Evolutionary conservation across 2,113 vertebrate genomes (phyloP).

Genomic region (Antechinus flavipes): DNA sequence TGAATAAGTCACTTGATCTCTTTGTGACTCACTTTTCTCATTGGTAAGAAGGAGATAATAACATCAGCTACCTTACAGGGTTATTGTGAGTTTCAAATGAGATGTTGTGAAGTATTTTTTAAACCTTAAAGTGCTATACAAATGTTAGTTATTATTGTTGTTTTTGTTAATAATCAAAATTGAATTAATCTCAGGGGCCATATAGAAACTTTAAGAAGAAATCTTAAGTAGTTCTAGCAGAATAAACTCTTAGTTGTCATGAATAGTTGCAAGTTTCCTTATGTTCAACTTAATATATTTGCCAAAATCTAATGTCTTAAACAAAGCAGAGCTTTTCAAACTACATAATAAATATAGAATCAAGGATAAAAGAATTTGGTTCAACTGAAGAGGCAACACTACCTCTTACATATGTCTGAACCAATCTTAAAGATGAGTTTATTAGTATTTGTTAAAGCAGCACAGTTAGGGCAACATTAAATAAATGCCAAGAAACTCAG

Average conservation of each 20-base stretch:
- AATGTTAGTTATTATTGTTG: not conserved
- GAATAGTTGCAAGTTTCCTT: not conserved
- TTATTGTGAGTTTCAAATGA: not conserved
- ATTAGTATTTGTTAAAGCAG: not conserved
- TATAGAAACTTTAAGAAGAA: not conserved
- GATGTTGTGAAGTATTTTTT: not conserved
- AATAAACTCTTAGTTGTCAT: not conserved
- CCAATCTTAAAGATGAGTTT: not conserved
- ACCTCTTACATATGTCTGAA: not conserved
- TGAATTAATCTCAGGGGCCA: not conserved
- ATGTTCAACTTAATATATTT: not conserved
- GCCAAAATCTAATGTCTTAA: not conserved
- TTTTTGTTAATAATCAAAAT: not conserved
- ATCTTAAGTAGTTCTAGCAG: not conserved
- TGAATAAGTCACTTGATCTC: not conserved
- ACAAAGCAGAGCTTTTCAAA: not conserved
- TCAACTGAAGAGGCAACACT: not conserved
- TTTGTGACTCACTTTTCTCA: not conserved
- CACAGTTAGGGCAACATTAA: not conserved
- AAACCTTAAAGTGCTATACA: not conserved
- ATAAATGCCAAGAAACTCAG: not conserved
- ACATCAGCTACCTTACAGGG: not conserved
- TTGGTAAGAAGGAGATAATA: not conserved
- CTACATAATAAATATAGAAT: not conserved
- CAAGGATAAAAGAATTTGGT: not conserved